Base-by-base conservation (phyloP, 2,888 invertebrate genomes). In the Brachyptera putata region DNA sequence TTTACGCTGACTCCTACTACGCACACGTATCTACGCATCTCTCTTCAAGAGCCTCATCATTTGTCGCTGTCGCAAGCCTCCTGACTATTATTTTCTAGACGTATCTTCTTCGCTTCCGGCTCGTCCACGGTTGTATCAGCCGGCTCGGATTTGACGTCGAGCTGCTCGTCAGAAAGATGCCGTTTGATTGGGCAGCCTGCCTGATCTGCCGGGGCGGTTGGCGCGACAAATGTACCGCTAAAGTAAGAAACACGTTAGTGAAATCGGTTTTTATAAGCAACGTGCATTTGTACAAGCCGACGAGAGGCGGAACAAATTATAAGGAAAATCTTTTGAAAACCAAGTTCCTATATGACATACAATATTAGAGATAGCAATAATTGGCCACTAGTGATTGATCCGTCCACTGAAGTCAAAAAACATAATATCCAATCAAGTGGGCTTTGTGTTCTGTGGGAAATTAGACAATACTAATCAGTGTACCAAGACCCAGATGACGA, bases 161-260 rank as follows among this genome's bases (percentile, higher is more conserved):
- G 43, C 18, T 43, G 43, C 18, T 43, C 53, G 14, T 62, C 62
- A 16, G 57, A 60, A 48, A 58, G 63, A 34, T 60, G 63, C n/a
- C 63, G 57, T 37, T 63, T 63, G 11, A 43, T 43, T 2, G 55
- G 21, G n/a, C 13, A 26, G 13, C 26, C 60, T 13, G 16, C n/a
- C 26, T n/a, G 41, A 5, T 41, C 60, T 13, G 16, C n/a, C 26
- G 58, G 61, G 26, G 58, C 55, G 41, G 62, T 50, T 21, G 65
- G 65, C 37, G 63, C 62, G n/a, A 65, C 63, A 60, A 65, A 65
- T 46, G 65, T 58, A 34, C 65, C 65, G 55, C 65, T 65, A 56
- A 36, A 62, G 58, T 13, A 14, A 37, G 41, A 56, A 36, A 24
- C 36, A 25, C n/a, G n/a, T n/a, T n/a, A n/a, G n/a, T n/a, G n/a